Evolutionary conservation across 2,797 vertebrate genomes (phyloP), one percentile per base, ranked within the genome.

Genomic region (Allochrocebus solatus): DNA sequence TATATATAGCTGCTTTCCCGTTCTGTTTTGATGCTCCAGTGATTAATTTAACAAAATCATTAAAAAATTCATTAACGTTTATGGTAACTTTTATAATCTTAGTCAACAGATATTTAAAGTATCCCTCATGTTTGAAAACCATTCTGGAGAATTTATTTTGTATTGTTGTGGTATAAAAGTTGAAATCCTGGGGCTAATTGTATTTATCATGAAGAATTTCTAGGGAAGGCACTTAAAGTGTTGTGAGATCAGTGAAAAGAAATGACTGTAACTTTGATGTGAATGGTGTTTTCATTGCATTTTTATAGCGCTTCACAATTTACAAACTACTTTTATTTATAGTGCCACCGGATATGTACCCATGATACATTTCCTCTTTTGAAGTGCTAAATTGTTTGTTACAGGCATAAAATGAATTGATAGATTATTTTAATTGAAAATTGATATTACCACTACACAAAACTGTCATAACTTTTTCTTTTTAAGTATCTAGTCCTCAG

Each of bases 401-500:
- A 41, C 0, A 30, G 57, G 14, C 4, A 43, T 61, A 50, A 74
- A 92, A 59, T 96, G 30, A 97, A 84, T 67, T 39, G 14, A 6
- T 43, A 78, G 19, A n/a, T 28, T 93, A 41, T 94, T 74, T 85
- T 59, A 84, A 50, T 22, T 91, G 72, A 92, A 91, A 91, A 43
- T 86, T 55, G 19, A n/a, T 59, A 22, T 8, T 76, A 4, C 33
- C 64, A 2, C 93, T 24, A 64, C 26, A 72, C 39, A n/a, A 84
- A 30, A 92, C 90, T 93, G 5, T 83, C 39, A 10, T 70, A 90
- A 83, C 72, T 87, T 97, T 95, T 98, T 14, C 55, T 2, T 97
- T 93, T 98, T 17, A 90, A 99, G 99, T 98, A 5, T 98, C 99
- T 0, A 98, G 98, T 95, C 99, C 99, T 95, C 99, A 99, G 98